Evolutionary conservation across 1,140 invertebrate species (phyloP), one percentile per base, ranked within the genome.

Genomic region (Antheraea mylitta): DNA sequence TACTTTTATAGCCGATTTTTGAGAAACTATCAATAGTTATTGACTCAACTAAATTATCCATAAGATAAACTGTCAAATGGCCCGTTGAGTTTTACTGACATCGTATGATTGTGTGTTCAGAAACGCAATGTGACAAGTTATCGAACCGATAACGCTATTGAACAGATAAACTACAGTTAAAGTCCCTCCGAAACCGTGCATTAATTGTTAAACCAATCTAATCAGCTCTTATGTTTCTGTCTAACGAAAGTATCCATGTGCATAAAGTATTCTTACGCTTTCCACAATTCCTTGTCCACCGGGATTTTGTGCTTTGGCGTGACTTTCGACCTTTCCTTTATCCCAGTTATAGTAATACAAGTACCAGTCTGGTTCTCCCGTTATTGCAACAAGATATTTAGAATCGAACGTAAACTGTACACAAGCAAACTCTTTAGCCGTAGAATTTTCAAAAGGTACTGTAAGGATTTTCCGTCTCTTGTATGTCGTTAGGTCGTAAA

Each of bases 311-410:
- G 96, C 93, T 86, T 96, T 96, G 1, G 94, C 93, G 64, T 94
- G 94, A 65, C 95, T 96, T 77, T 97, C 95, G 0, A 98, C 93
- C 88, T 96, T 97, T 1, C 95, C 95, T 85, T 96, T 97, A 76
- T 98, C 97, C 95, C 96, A 97, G 79, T 96, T 96, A 87, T 96
- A 98, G 83, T 95, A 96, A 64, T 97, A 93, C 83, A 98, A 93
- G 22, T 93, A 95, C 94, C 95, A 97, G 79, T 98, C 97, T 0
- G 96, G 96, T 73, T 95, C 94, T 11, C 96, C 96, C 0, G 96
- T 96, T 37, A 98, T 94, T 0, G 95, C 96, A 30, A 96, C 95
- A 13, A 98, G 85, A 81, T 96, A 95, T 84, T 96, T 96, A 13
- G 94, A 96, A 78, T 98, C 97, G 66, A 93, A 95, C 7, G 96